Base-by-base conservation (phyloP, 1,140 invertebrate genomes). In the Zaprionus tsacasi region DNA sequence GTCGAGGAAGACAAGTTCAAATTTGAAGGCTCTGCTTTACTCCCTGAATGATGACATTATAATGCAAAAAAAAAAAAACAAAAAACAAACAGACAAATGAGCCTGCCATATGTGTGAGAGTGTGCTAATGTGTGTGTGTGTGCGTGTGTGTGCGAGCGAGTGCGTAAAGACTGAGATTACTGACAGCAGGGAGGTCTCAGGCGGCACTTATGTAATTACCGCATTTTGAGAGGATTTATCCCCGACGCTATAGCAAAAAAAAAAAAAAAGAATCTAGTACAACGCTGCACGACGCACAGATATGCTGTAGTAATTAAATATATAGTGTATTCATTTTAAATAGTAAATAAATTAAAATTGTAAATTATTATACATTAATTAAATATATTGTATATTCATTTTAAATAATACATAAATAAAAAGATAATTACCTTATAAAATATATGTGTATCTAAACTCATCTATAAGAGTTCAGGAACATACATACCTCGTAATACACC, bases 131-230 rank as follows among this genome's bases (percentile, higher is more conserved):
- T 35, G 33, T 58, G 35, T 27, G 25, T 6, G 30, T 27, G 30
- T 21, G 61, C 33, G 54, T 36, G 55, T 27, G 33, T 60, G 48
- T 52, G 30, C 25, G 48, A 55, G 25, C 21, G 45, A 55, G 27
- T 60, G 60, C 58, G 17, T 21, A 25, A 25, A 56, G 58, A 40
- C 71, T 56, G 61, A 60, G 66, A 70, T 75, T 75, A 74, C 64
- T 56, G 66, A 60, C 59, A 70, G 56, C 50, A 30, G 1, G 7
- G 7, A 50, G 70, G 59, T n/a, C 65, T 61, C 56, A 56, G 71
- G 38, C 65, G 55, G 48, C 60, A 78, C 71, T 75, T 75, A 70
- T 70, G 65, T 74, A 74, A 78, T 74, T 74, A 78, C 75, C 70
- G 38, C 65, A 70, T 59, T 70, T 75, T 43, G 73, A 56, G 36